Conservation (phyloP, 2,888 invertebrate genomes). For the Dicranocentrus wangi region DNA sequence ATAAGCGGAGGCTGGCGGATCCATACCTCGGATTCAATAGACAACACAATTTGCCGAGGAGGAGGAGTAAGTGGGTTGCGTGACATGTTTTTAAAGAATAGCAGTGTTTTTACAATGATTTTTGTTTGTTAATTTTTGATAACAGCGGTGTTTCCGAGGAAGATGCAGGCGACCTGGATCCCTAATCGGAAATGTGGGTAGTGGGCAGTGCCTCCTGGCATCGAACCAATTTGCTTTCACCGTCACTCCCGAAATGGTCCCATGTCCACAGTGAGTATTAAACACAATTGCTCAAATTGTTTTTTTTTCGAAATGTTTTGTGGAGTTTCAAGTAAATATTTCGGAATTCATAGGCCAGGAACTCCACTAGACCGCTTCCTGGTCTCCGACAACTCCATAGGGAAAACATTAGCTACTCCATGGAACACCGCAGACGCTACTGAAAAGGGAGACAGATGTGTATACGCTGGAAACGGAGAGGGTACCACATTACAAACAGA, state of each 20-base stretch:
- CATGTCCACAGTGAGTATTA: slow-evolving; percentile 34
- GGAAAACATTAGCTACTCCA: slow-evolving; percentile 16
- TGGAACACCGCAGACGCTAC: background rate
- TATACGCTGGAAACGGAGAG: slow-evolving; percentile 43
- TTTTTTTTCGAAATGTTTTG: no score
- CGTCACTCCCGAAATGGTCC: background rate
- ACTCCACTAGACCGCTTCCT: slow-evolving; percentile 35
- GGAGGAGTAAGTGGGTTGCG: no score
- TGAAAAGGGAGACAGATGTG: slow-evolving; percentile 44
- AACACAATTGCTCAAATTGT: no score
- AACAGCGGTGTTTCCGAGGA: slow-evolving; percentile 40
- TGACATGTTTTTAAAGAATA: no score
- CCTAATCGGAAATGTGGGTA: slow-evolving; percentile 17
- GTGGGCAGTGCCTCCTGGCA: slow-evolving; percentile 4
- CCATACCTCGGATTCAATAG: slow-evolving; percentile 30
- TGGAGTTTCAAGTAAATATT: background rate
- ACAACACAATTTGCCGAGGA: slow-evolving; percentile 30
- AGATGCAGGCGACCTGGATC: slow-evolving; percentile 27
- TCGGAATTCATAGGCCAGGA: background rate
- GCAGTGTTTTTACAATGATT: background rate
- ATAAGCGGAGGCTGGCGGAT: no score
- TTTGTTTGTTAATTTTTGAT: background rate
- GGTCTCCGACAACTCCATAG: background rate
- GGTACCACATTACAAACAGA: slow-evolving; percentile 36
- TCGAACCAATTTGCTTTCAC: slow-evolving; percentile 4